Percentiles rank a stretch among this genome's conserved stretches.
These are phyloP conservation scores for Syrrhaptes paradoxus DNA, from an alignment of 2,113 vertebrate species.

Conservation along the genomic window DNA sequence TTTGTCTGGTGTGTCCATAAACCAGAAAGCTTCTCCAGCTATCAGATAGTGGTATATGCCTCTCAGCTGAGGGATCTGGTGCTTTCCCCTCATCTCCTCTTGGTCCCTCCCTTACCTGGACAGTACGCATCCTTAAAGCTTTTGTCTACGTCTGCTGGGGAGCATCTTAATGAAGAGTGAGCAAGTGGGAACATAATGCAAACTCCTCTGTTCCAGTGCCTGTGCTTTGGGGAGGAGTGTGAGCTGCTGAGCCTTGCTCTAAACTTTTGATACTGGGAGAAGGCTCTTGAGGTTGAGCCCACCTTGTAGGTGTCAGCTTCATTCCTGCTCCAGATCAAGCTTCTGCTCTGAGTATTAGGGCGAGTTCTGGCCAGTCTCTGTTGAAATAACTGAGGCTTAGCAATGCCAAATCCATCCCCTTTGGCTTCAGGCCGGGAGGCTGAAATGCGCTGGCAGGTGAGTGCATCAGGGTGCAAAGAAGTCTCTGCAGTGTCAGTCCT, in stretches of 20 bases:
- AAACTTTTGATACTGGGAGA: not conserved
- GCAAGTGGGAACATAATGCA: not conserved
- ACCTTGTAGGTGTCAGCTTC: not conserved
- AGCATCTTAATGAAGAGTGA: not conserved
- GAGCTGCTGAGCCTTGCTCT: not conserved
- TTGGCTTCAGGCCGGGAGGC: not conserved
- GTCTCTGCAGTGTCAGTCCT: not conserved
- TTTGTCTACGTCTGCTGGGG: not conserved
- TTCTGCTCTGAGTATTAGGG: not conserved
- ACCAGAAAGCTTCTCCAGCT: not conserved
- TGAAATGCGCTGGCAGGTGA: slow-evolving; percentile 6
- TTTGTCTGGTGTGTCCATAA: not conserved
- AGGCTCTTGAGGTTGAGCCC: not conserved
- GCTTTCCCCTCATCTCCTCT: not conserved
- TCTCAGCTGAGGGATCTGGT: not conserved
- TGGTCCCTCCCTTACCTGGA: not conserved
- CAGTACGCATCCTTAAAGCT: not conserved
- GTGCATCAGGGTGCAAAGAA: not conserved
- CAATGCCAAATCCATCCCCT: not conserved
- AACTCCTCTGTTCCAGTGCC: not conserved
- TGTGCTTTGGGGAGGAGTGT: not conserved
- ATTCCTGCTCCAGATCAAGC: not conserved
- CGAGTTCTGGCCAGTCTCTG: not conserved
- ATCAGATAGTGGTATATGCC: not conserved
- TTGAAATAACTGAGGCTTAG: slow-evolving; percentile 8